Percentiles rank a stretch among this genome's conserved stretches.
Evolutionary conservation across 2,888 invertebrate species (phyloP).

Genomic region (Teleogryllus oceanicus): DNA sequence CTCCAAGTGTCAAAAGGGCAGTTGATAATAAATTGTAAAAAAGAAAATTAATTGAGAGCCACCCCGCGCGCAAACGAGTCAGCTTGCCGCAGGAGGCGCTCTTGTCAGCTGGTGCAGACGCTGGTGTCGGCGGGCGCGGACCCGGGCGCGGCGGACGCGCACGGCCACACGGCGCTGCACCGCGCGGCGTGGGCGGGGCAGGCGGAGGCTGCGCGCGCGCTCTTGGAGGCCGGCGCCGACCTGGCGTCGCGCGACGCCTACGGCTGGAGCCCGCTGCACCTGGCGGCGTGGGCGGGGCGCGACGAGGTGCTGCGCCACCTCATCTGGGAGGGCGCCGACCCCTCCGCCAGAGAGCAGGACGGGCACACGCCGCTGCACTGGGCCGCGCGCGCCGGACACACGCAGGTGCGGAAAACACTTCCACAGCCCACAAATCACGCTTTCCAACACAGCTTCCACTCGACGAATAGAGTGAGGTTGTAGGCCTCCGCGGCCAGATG

Average conservation of each 20-base stretch:
- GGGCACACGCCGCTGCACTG: not conserved
- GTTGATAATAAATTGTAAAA: too few relatives aligned
- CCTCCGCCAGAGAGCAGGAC: not conserved
- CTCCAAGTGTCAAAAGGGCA: too few relatives aligned
- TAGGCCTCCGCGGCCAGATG: too few relatives aligned
- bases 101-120: not conserved
- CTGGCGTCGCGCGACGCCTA: not conserved
- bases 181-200: not conserved
- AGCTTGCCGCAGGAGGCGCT: too few relatives aligned
- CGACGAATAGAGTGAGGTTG: too few relatives aligned
- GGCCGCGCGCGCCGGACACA: not conserved
- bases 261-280: constrained; percentile 3
- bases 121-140: not conserved
- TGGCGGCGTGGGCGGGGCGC: not conserved
- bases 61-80: too few relatives aligned
- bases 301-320: not conserved
- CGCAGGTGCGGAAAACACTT: too few relatives aligned
- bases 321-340: constrained; percentile 1
- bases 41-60: too few relatives aligned
- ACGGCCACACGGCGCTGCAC: constrained; percentile 3
- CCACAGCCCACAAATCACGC: too few relatives aligned
- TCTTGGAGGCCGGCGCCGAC: not conserved
- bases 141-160: not conserved
- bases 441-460: too few relatives aligned
- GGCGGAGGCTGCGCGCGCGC: not conserved